These are phyloP conservation scores for Theocolax elegans DNA, from an alignment of 1,140 invertebrate species.

Conservation along the genomic window DNA sequence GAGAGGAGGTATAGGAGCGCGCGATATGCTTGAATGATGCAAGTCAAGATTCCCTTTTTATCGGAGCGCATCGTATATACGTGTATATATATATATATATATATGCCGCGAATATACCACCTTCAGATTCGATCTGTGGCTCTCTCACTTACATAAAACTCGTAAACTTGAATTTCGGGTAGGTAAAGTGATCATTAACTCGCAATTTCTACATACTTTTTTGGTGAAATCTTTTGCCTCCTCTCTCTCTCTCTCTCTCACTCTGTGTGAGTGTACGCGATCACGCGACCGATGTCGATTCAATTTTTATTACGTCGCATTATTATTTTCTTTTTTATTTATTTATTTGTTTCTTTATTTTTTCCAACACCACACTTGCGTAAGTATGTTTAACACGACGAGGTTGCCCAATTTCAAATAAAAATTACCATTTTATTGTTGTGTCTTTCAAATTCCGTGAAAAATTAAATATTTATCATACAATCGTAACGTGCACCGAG, in stretches of 20 bases:
- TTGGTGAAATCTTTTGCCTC: neutral
- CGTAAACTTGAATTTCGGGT: conserved; percentile 11
- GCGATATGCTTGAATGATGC: neutral
- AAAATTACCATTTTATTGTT: conserved; percentile 21
- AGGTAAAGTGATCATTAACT: conserved; percentile 23
- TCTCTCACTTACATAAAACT: conserved; percentile 18
- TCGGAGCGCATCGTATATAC: conserved; percentile 7
- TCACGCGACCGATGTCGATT: conserved; percentile 3
- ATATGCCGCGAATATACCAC: no score
- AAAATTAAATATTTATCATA: neutral
- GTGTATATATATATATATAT: no score
- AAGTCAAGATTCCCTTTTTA: conserved; percentile 17
- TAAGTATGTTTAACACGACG: conserved; percentile 14
- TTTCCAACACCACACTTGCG: conserved; percentile 8
- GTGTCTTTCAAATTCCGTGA: conserved; percentile 13
- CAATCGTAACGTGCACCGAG: neutral
- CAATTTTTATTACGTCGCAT: conserved; percentile 34
- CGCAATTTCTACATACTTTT: conserved; percentile 1
- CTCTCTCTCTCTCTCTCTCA: no score
- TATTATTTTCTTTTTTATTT: no score
- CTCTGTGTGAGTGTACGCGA: no score
- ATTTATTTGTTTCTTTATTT: neutral
- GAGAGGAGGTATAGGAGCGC: neutral
- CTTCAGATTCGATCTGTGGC: no score
- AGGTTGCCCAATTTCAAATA: conserved; percentile 23